Evolutionary conservation across 1,140 invertebrate genomes (phyloP), one percentile per base, ranked within the genome.

Genomic region (Melipona quadrifasciata): DNA sequence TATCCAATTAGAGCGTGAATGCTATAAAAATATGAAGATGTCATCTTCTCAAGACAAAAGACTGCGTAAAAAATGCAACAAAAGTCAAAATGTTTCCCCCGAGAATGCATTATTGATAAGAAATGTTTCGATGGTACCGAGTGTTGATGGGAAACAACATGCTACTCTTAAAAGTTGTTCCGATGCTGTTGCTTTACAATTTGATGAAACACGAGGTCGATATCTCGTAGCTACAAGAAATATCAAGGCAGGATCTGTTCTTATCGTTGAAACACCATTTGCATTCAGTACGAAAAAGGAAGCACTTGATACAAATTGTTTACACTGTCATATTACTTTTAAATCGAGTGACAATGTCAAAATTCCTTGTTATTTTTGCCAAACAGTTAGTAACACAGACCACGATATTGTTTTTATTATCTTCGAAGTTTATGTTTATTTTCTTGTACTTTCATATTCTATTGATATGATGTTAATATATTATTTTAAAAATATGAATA

Each of bases 331-430:
- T 68, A 61, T 93, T 89, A 92, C 92, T 72, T 68, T 94, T 84
- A 86, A 91, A 91, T 71, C 89, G 80, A 70, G 90, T 82, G 58
- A 92, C 87, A 90, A 76, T 6, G 86, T 91, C 39, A 90, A 76
- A 55, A 88, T 96, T 61, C 95, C 96, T 1, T 96, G 96, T 89
- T 34, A 82, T 27, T 87, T 92, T 58, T 96, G 96, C 90, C 94
- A 94, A 89, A 94, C 90, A 85, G 95, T 95, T 81, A 92, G 93
- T 91, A 87, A 47, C 19, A 51, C 24, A 78, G 65, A 82, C 39
- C 39, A 47, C 80, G 57, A 80, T 83, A 6, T 47, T 6, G 12
- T 65, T 68, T 53, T 5, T 79, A 24, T 27, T 19, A 0, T 55
- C n/a, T 67, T 27, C 16, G n/a, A 39, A 14, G 24, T n/a, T 71